These are phyloP conservation scores for Cepaea hortensis DNA, from an alignment of 2,888 invertebrate species.

Conservation along the genomic window DNA sequence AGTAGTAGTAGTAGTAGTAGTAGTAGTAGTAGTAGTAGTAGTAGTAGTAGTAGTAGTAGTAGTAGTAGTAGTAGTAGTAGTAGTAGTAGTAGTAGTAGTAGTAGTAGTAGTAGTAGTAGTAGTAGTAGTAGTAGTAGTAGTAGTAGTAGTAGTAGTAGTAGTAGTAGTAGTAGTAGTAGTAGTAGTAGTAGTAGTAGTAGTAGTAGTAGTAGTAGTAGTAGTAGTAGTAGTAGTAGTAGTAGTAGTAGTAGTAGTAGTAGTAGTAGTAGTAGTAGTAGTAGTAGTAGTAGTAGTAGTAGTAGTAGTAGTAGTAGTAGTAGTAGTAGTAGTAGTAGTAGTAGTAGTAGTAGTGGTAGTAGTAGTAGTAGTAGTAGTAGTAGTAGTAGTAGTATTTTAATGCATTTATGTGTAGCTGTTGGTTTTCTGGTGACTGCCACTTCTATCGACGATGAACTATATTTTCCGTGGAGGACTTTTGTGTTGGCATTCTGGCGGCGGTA, in stretches of 20 bases:
- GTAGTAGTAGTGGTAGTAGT: too few species aligned
- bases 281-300: constrained; percentile 18
- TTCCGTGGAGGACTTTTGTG: too few species aligned
- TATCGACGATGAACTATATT: too few species aligned
- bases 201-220: constrained; percentile 20
- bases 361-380: too few species aligned
- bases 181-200: constrained; percentile 23
- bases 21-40: neutral
- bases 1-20: constrained; percentile 3
- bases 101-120: neutral
- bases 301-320: constrained; percentile 23
- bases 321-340: constrained; percentile 16
- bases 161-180: constrained; percentile 17
- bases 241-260: too few species aligned
- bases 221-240: neutral
- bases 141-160: constrained; percentile 21
- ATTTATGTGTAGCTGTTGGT: too few species aligned
- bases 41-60: neutral
- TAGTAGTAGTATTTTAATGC: too few species aligned
- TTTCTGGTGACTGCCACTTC: too few species aligned
- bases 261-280: constrained; percentile 2
- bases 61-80: neutral
- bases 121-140: constrained; percentile 18
- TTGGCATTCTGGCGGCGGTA: too few species aligned
- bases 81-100: neutral